phyloP scores from a whole-genome alignment of 2,888 invertebrate genomes.

The Xanthorhoe designata region DNA sequence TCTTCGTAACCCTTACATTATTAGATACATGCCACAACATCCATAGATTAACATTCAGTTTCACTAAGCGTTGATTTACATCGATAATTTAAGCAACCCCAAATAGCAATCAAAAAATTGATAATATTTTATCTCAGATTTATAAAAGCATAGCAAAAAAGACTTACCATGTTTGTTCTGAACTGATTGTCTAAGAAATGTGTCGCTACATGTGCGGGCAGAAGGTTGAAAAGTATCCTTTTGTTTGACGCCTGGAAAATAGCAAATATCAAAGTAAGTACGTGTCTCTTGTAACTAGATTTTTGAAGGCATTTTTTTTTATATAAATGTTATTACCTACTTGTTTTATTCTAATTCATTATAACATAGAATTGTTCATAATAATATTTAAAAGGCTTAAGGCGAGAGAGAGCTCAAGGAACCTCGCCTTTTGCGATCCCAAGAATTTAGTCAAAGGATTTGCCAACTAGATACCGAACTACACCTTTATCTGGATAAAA shows the following conservation, averaged over 20 bases:
- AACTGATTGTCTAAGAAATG: slow-evolving; percentile 96
- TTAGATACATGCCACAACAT: slow-evolving; percentile 17
- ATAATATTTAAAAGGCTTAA: no score
- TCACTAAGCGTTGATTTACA: slow-evolving; percentile 17
- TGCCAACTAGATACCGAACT: no score
- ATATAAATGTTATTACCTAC: no score
- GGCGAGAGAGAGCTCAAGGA: no score
- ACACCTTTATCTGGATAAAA: no score
- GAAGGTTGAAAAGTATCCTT: slow-evolving; percentile 94
- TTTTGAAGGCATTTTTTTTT: not conserved
- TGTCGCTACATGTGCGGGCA: slow-evolving; percentile 96
- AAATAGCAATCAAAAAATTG: slow-evolving; percentile 22
- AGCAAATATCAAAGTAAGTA: not conserved
- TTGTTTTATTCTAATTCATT: no score
- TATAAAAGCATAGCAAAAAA: slow-evolving; percentile 24
- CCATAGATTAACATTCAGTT: not conserved
- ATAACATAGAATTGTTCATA: no score
- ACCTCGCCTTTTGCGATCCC: no score
- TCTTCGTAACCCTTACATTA: not conserved
- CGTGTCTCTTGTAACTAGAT: not conserved
- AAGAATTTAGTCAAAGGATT: no score
- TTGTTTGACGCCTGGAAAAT: slow-evolving; percentile 90
- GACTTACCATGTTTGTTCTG: slow-evolving; percentile 91
- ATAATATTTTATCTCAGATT: not conserved
- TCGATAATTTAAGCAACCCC: slow-evolving; percentile 23